Percentiles rank a stretch among this genome's conserved stretches.
phyloP scores from a whole-genome alignment of 2,797 vertebrate species.

The Pyrocephalus nanus region DNA sequence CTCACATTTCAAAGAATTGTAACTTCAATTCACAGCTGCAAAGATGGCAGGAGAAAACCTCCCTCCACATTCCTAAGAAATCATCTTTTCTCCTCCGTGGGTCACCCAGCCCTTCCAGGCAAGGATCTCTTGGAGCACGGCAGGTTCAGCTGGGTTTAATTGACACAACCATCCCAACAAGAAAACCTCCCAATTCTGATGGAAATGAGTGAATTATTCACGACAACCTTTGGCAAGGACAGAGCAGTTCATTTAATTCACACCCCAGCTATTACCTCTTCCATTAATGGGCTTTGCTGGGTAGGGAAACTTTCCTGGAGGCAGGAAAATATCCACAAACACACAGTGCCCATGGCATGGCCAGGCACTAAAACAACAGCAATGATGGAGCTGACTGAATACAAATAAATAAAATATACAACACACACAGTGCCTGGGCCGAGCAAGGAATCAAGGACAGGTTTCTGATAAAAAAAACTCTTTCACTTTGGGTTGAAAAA shows the following conservation, averaged over 20 bases:
- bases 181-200: background rate
- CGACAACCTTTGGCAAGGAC: background rate
- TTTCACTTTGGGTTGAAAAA: conserved; percentile 54
- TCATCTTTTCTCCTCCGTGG: background rate
- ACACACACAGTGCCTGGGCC: background rate
- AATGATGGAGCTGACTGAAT: conserved; percentile 13
- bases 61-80: background rate
- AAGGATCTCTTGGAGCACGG: background rate
- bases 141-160: background rate
- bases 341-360: background rate
- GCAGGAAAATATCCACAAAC: background rate
- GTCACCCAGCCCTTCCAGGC: background rate
- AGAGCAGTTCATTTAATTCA: conserved; percentile 19
- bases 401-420: conserved; percentile 72
- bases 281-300: background rate
- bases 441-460: conserved; percentile 20
- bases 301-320: background rate
- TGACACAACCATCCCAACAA: background rate
- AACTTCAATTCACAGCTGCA: background rate
- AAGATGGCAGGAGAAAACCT: background rate
- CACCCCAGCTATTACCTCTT: background rate
- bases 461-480: conserved; percentile 55
- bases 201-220: conserved; percentile 1
- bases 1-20: background rate
- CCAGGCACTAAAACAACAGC: background rate